These are phyloP conservation scores for Crypturellus undulatus DNA, from an alignment of 2,113 vertebrate species.

Conservation along the genomic window DNA sequence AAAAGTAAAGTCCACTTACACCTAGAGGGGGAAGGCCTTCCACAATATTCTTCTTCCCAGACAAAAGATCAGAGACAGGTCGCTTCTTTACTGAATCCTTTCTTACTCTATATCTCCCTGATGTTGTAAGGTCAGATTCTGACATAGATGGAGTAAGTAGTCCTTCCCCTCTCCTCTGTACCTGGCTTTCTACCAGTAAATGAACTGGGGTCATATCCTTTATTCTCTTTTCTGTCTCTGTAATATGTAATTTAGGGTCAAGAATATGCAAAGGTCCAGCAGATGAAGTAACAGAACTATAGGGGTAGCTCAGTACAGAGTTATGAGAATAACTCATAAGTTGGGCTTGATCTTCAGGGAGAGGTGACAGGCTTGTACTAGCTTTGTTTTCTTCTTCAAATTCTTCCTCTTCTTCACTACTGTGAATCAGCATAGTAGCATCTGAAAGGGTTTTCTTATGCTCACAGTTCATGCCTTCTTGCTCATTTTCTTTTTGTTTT, in stretches of 20 bases:
- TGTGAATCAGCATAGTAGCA: slow-evolving; percentile 97
- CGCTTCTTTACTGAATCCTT: slow-evolving; percentile 89
- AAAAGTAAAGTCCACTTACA: slow-evolving; percentile 80
- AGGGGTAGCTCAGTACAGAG: slow-evolving; percentile 80
- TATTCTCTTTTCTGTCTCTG: slow-evolving; percentile 79
- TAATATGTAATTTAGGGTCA: slow-evolving; percentile 82
- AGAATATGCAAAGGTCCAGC: slow-evolving; percentile 80
- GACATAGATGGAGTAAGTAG: slow-evolving; percentile 89
- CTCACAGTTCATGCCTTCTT: slow-evolving; percentile 80
- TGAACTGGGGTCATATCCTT: slow-evolving; percentile 64
- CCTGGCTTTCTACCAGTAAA: slow-evolving; percentile 68
- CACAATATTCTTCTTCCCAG: slow-evolving; percentile 86
- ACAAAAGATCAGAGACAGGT: slow-evolving; percentile 88
- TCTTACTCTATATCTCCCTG: slow-evolving; percentile 82
- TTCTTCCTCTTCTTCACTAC: slow-evolving; percentile 95
- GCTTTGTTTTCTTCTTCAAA: slow-evolving; percentile 82
- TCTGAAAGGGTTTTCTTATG: slow-evolving; percentile 96
- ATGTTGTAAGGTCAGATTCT: slow-evolving; percentile 90
- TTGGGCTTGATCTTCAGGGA: slow-evolving; percentile 70
- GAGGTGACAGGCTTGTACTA: slow-evolving; percentile 74
- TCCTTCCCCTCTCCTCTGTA: slow-evolving; percentile 78
- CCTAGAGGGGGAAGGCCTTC: slow-evolving; percentile 91
- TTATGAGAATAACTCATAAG: slow-evolving; percentile 79
- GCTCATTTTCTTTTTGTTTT: slow-evolving; percentile 79
- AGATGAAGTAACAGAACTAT: slow-evolving; percentile 73